Percentiles rank a stretch among this genome's conserved stretches.
Evolutionary conservation across 53 echinoderm and acorn worm genomes (phyloP).

Genomic region (Echinarachnius parma): DNA sequence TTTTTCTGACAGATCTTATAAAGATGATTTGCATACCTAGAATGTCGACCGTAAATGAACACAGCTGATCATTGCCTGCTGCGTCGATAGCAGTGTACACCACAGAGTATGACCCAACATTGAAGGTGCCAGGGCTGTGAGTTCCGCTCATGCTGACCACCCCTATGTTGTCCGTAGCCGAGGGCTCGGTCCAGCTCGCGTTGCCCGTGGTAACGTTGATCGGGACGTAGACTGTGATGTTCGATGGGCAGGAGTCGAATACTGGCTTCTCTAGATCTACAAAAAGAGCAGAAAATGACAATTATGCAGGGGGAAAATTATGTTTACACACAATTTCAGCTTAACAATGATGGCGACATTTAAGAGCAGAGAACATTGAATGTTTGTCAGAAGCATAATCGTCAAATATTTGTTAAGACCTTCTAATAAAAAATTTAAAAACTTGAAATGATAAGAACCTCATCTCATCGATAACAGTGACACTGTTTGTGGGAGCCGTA

Average conservation of each 20-base stretch:
- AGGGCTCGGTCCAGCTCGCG: constrained; percentile 34
- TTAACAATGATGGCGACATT: no score
- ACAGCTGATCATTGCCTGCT: constrained; percentile 29
- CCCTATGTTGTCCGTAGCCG: constrained; percentile 37
- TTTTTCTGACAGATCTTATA: no score
- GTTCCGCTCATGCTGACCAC: neutral
- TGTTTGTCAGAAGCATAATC: no score
- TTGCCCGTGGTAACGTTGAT: neutral
- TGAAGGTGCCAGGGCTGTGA: constrained; percentile 7
- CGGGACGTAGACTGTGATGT: constrained; percentile 1
- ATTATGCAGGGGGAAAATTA: no score
- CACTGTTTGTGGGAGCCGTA: no score
- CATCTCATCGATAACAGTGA: no score
- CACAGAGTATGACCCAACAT: constrained; percentile 31
- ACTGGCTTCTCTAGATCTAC: constrained; percentile 36
- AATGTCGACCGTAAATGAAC: constrained; percentile 33
- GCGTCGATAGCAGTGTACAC: constrained; percentile 51
- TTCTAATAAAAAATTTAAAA: no score
- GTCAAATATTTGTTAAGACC: no score
- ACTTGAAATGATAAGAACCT: no score
- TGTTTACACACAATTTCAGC: no score
- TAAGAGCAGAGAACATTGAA: no score
- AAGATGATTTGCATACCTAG: no score
- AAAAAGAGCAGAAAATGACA: neutral
- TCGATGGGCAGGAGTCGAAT: constrained; percentile 4